A percentile compares a stretch with the other conserved stretches of the same genome.
Evolutionary conservation across 2,888 invertebrate genomes (phyloP).

Genomic region (Megamerina dolium): DNA sequence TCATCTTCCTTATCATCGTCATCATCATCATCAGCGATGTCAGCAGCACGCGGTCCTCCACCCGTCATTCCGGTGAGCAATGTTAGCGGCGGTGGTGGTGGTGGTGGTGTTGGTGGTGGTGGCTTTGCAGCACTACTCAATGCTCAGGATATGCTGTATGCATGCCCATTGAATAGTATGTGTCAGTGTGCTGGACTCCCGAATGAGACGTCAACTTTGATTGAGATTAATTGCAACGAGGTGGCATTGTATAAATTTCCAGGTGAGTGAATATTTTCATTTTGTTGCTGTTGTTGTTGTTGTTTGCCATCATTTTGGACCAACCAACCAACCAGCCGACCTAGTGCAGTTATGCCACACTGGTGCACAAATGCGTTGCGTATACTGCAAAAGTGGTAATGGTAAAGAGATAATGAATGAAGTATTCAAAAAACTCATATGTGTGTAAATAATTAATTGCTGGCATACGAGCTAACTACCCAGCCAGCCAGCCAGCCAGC

Average conservation of each 20-base stretch:
- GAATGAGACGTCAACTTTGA: conserved; percentile 48
- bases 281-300: too few species aligned
- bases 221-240: conserved; percentile 51
- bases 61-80: conserved; percentile 21
- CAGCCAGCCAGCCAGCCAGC: too few species aligned
- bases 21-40: too few species aligned
- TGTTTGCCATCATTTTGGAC: too few species aligned
- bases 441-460: too few species aligned
- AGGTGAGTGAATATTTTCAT: conserved; percentile 39
- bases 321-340: background rate
- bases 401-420: too few species aligned
- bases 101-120: conserved; percentile 25
- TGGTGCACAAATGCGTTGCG: too few species aligned
- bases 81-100: conserved; percentile 21
- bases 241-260: conserved; percentile 50
- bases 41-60: conserved; percentile 23
- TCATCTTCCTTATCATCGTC: too few species aligned
- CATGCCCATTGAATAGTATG: conserved; percentile 49
- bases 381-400: too few species aligned
- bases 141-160: conserved; percentile 46
- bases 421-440: too few species aligned
- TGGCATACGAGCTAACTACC: too few species aligned
- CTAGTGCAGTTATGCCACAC: too few species aligned
- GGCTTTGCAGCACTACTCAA: conserved; percentile 40
- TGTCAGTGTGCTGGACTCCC: conserved; percentile 50